Percentiles rank a stretch among this genome's conserved stretches.
phyloP scores from a whole-genome alignment of 2,797 vertebrate genomes.

The Emys orbicularis region DNA sequence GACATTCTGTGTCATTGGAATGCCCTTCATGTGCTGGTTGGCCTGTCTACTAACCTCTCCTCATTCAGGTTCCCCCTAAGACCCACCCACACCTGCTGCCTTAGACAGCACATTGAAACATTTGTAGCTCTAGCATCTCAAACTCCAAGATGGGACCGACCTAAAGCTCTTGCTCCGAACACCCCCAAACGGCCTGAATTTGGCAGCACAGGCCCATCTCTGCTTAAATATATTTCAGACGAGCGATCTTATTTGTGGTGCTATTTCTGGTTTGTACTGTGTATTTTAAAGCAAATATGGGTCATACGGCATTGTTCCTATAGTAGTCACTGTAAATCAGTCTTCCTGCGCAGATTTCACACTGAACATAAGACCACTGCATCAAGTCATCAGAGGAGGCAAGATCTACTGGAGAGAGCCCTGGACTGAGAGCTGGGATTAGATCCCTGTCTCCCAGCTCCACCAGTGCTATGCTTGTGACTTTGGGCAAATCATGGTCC shows the following conservation, averaged over 20 bases:
- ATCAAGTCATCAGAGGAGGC: too few relatives aligned
- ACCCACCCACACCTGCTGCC: too few relatives aligned
- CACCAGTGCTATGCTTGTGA: neutral
- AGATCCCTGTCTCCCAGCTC: too few relatives aligned
- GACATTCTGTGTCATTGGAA: too few relatives aligned
- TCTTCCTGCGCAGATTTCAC: neutral
- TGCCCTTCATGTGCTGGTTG: too few relatives aligned
- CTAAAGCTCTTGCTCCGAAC: too few relatives aligned
- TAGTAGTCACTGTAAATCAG: neutral
- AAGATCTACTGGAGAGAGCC: neutral
- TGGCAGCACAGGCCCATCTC: neutral
- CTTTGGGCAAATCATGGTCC: neutral
- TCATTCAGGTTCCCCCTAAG: too few relatives aligned
- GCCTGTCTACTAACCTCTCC: too few relatives aligned
- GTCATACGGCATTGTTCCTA: neutral
- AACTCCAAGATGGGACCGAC: too few relatives aligned
- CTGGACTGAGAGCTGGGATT: too few relatives aligned
- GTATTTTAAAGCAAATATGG: neutral
- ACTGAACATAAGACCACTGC: neutral
- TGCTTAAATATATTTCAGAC: neutral
- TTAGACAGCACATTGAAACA: too few relatives aligned
- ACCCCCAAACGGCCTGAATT: neutral
- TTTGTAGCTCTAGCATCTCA: too few relatives aligned
- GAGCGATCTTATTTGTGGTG: neutral
- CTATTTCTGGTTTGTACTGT: neutral